Base-by-base conservation (phyloP, 2,113 vertebrate species). In the Trichomycterus rosablanca region DNA sequence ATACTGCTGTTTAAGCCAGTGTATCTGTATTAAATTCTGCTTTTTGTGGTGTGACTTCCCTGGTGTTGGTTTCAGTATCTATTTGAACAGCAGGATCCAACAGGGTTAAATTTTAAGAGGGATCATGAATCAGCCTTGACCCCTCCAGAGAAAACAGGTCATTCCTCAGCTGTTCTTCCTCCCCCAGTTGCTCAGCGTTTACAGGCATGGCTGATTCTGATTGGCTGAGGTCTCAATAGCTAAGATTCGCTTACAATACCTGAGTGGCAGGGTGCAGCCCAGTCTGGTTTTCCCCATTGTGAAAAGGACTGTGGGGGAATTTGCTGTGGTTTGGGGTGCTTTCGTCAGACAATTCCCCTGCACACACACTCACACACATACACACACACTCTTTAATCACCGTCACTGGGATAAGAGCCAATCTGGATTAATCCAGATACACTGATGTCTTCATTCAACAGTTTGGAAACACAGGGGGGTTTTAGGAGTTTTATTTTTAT, bases 111-210 rank as follows among this genome's bases (percentile, higher is more conserved):
- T n/a, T n/a, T n/a, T n/a, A n/a, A 45, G 40, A 20, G 52, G 18
- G 48, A 63, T 49, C 16, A 40, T 43, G 46, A 67, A 39, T 39
- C 46, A 63, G 24, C 44, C 46, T 63, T 67, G 32, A 64, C 42
- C 20, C 42, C 42, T 56, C 51, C 19, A 4, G 22, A 20, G 22
- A 56, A 46, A 10, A 15, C 57, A 44, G 14, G 50, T 45, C n/a
- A n/a, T n/a, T 59, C 52, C 26, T 54, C 62, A 46, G 37, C 32
- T 39, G 46, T 30, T 44, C 43, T 39, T 26, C 42, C 23, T 28
- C 39, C 26, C 28, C 35, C 50, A 9, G 63, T 66, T 70, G 63
- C 71, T 74, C 67, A 70, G 72, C 67, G 53, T 70, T 63, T 50
- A 55, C 49, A n/a, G 37, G 43, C 53, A 34, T 24, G 42, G 5